phyloP scores from a whole-genome alignment of 2,113 vertebrate genomes.

The Clarias batrachus region DNA sequence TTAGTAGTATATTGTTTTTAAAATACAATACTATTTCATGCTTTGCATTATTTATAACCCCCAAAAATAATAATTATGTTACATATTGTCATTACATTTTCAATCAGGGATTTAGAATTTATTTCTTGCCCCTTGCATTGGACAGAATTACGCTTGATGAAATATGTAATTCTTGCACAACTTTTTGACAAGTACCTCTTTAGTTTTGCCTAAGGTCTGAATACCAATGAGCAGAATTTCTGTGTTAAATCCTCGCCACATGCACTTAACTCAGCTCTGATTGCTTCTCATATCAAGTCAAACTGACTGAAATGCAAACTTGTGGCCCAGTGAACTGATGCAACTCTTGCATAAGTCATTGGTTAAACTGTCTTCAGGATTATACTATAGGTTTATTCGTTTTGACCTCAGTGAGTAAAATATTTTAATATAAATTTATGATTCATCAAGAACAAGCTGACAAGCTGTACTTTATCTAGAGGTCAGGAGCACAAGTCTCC shows the following conservation, averaged over 20 bases:
- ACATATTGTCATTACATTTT: neutral
- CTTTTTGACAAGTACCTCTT: neutral
- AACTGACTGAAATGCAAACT: neutral
- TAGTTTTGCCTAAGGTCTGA: neutral
- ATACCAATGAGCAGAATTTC: neutral
- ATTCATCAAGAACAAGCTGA: neutral
- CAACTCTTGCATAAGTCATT: neutral
- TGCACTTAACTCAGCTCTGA: neutral
- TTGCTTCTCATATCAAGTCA: neutral
- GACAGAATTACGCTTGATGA: neutral
- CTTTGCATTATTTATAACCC: neutral
- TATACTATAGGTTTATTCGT: neutral
- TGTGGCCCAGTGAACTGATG: conserved; percentile 20
- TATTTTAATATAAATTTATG: neutral
- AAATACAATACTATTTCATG: neutral
- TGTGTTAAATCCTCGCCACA: neutral
- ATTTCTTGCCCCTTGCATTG: neutral
- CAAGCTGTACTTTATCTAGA: neutral
- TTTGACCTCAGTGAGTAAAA: neutral
- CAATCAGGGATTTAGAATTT: neutral
- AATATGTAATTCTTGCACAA: neutral
- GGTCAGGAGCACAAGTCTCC: neutral
- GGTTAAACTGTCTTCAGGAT: neutral
- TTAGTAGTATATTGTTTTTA: neutral
- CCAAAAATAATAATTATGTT: neutral